Evolutionary conservation across 2,888 invertebrate species (phyloP), one percentile per base, ranked within the genome.

Genomic region (Miltochrista miniata): DNA sequence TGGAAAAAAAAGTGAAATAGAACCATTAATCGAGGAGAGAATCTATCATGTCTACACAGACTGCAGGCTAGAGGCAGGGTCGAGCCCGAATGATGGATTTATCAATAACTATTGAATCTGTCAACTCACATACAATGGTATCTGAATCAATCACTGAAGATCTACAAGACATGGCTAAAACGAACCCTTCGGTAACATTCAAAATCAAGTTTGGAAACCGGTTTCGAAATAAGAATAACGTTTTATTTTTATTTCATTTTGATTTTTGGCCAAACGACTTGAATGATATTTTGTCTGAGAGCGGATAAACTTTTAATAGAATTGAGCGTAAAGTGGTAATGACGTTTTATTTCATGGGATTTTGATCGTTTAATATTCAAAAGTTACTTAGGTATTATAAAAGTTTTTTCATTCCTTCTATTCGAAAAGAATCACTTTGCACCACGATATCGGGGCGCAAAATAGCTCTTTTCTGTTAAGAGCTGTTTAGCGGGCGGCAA

Each of bases 271-370:
- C 18, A 24, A 24, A 5, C 18, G 3, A 24, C 3, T 4, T 5
- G 18, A 24, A 29, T n/a, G n/a, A 44, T 29, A 36, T 36, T 36
- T 11, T 29, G 29, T 44, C 29, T 44, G 13, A 14, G 44, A 10
- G 34, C 7, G 29, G 42, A 30, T 18, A 44, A 66, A 66, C 50
- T 65, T 65, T 46, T 65, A 65, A 66, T 65, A 42, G 63, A 65
- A 44, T 65, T 63, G 12, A 36, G 15, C 34, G 15, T 15, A 37
- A 59, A 65, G 54, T 63, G 62, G n/a, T 33, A 45, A 62, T 56
- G 56, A 55, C 51, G 40, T 51, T 42, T 48, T 42, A 44, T 51
- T 61, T 45, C 12, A 34, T n/a, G 9, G 18, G 11, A 36, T 1
- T 40, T 34, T 12, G 31, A 29, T 15, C 30, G 36, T 15, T 48